These are phyloP conservation scores for Corapipo altera DNA, from an alignment of 2,113 vertebrate species.

Conservation along the genomic window DNA sequence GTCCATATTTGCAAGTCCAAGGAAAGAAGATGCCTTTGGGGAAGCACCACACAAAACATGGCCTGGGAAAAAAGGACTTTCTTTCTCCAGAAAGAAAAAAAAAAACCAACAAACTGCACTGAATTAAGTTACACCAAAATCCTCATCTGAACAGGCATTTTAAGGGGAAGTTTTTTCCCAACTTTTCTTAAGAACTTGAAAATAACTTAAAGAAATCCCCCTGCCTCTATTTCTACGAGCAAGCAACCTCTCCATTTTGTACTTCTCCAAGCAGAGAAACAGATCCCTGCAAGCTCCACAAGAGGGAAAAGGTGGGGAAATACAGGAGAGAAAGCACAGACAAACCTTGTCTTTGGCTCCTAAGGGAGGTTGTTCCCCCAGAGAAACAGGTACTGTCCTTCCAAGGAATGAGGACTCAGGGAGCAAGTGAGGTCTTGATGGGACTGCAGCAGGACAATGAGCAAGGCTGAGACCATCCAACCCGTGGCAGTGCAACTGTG, in stretches of 20 bases:
- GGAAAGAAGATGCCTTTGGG: neutral
- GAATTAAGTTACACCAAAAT: neutral
- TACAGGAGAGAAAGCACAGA: neutral
- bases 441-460: neutral
- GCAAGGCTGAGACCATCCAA: neutral
- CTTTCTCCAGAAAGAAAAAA: neutral
- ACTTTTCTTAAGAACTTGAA: neutral
- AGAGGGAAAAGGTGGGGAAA: neutral
- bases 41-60: neutral
- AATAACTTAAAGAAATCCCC: neutral
- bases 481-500: neutral
- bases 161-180: neutral
- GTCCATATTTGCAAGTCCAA: neutral
- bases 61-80: neutral
- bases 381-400: neutral
- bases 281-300: neutral
- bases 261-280: neutral
- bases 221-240: fast-evolving
- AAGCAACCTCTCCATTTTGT: neutral
- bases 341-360: neutral
- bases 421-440: neutral
- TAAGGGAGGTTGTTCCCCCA: neutral
- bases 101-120: neutral
- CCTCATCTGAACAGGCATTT: neutral
- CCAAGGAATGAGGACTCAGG: neutral